Percentiles rank a stretch among this genome's conserved stretches.
Evolutionary conservation across 2,888 invertebrate species (phyloP).

Genomic region (Heliconius ethilla): DNA sequence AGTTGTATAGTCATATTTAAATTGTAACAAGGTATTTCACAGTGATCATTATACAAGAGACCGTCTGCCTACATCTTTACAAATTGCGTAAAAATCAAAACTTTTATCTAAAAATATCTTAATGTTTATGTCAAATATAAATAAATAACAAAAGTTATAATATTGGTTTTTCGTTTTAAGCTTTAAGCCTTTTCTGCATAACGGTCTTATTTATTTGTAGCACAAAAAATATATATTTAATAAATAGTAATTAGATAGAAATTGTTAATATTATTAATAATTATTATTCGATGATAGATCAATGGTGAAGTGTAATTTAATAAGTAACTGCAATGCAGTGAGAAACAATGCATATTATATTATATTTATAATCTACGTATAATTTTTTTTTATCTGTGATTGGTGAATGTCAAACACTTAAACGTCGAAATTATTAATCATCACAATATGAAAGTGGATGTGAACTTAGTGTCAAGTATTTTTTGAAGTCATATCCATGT

Average conservation of each 20-base stretch:
- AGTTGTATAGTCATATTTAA: slow-evolving; percentile 43
- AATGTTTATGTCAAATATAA: background rate
- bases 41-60: slow-evolving; percentile 13
- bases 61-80: background rate
- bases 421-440: slow-evolving; percentile 31
- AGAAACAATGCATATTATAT: slow-evolving; percentile 55
- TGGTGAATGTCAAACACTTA: slow-evolving; percentile 41
- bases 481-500: slow-evolving; percentile 9
- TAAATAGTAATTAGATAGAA: background rate
- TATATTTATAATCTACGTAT: slow-evolving; percentile 49
- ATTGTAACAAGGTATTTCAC: slow-evolving; percentile 28
- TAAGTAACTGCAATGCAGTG: slow-evolving; percentile 63
- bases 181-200: background rate
- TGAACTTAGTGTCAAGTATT: slow-evolving; percentile 13
- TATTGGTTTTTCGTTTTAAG: background rate
- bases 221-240: slow-evolving; percentile 14
- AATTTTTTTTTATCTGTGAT: slow-evolving; percentile 54
- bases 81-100: background rate
- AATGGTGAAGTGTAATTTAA: slow-evolving; percentile 40
- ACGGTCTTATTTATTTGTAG: background rate
- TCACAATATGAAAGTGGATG: slow-evolving; percentile 6
- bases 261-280: slow-evolving; percentile 3
- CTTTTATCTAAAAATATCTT: background rate
- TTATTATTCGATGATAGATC: slow-evolving; percentile 28
- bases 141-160: background rate